Conservation (phyloP, 2,888 invertebrate genomes). For the Scrobipalpa atriplicella region DNA sequence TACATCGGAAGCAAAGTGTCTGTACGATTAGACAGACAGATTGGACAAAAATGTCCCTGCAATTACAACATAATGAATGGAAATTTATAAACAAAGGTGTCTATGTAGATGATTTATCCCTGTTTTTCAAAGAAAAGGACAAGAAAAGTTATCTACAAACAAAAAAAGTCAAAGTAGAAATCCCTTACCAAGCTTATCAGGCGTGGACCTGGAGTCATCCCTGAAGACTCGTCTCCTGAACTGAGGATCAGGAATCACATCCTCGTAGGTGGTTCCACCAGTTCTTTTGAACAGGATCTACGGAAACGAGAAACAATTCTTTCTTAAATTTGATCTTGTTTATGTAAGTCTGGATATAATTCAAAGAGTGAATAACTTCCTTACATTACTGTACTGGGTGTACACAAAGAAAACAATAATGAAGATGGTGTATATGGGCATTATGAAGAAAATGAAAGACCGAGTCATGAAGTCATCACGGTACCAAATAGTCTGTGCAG, state of each 20-base stretch:
- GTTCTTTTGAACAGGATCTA: slow-evolving; percentile 75
- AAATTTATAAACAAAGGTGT: background rate
- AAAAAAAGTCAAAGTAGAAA: background rate
- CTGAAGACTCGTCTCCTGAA: slow-evolving; percentile 85
- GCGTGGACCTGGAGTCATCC: slow-evolving; percentile 75
- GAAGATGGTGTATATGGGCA: slow-evolving; percentile 98
- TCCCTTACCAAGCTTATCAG: slow-evolving; percentile 76
- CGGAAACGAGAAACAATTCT: background rate
- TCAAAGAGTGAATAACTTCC: slow-evolving; percentile 19
- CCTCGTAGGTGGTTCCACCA: slow-evolving; percentile 72
- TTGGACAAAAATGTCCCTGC: background rate
- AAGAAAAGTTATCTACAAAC: background rate
- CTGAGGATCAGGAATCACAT: slow-evolving; percentile 84
- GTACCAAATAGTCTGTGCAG: too few relatives aligned
- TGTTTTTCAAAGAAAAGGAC: background rate
- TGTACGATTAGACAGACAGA: background rate
- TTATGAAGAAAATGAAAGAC: slow-evolving; percentile 87
- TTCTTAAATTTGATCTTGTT: background rate
- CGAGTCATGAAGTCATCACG: slow-evolving; percentile 65
- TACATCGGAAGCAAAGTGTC: background rate
- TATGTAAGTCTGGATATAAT: background rate
- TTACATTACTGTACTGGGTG: slow-evolving; percentile 93
- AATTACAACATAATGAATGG: background rate
- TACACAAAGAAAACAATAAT: slow-evolving; percentile 97
- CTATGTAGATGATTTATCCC: background rate